Evolutionary conservation across 2,888 invertebrate species (phyloP), one percentile per base, ranked within the genome.

Genomic region (Drosophila neotestacea): DNA sequence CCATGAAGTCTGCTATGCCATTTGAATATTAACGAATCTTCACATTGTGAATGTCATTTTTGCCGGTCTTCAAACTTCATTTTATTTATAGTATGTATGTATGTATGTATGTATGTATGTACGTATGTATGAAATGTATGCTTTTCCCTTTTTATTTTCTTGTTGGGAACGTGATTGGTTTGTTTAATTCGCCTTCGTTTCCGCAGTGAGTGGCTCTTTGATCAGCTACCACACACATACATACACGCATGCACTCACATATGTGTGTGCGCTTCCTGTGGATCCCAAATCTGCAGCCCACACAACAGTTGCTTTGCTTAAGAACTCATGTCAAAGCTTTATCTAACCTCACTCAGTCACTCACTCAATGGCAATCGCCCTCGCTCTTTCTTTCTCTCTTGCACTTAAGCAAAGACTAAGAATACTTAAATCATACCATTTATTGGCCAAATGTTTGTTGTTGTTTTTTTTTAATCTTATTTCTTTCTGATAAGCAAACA

Each of bases 101-200:
- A 71, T 13, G 48, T 48, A 13, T 44, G 6, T 46, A 30, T 30
- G 30, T n/a, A 13, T 22, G 30, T 46, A 6, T 60, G 42, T 47
- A 9, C 4, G 27, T 50, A 16, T 34, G 6, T 47, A 16, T 22
- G 48, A 46, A 1, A 50, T 79, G 44, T 69, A 66, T 56, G 47
- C 83, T 77, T 83, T 88, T 84, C 81, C 86, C 81, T 80, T 83
- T 81, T 81, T 87, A 63, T 75, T 67, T 56, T 46, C 46, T 48
- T 66, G 38, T 36, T 59, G 39, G 10, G 34, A 42, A 79, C 76
- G 84, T 86, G 84, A 75, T 74, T 75, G 58, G 84, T 68, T 73
- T 88, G 68, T 64, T 69, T 61, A 83, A 84, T 84, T 70, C 51
- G 46, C 32, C 67, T 64, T 39, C 88, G 61, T 77, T 84, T 84